A percentile compares a stretch with the other conserved stretches of the same genome.
These are phyloP conservation scores for Rhimphoctona megacephalus DNA, from an alignment of 2,888 invertebrate genomes.

Conservation along the genomic window DNA sequence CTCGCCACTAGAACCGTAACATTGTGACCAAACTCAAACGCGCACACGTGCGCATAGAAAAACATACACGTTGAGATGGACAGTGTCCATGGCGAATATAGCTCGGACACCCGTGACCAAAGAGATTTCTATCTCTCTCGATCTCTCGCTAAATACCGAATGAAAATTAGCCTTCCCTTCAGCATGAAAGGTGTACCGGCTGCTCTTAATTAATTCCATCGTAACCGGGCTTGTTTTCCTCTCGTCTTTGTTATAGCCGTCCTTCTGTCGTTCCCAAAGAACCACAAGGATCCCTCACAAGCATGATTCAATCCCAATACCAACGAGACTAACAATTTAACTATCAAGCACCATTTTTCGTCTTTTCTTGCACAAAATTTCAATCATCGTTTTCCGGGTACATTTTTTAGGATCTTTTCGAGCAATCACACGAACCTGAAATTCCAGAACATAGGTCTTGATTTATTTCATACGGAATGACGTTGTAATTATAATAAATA, in stretches of 20 bases:
- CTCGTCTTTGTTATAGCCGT: constrained; percentile 16
- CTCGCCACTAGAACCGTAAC: constrained; percentile 67
- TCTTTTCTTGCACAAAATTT: not conserved
- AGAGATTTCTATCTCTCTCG: constrained; percentile 68
- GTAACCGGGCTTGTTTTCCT: constrained; percentile 65
- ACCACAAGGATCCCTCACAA: not conserved
- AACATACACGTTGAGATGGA: constrained; percentile 41
- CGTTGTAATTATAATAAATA: not conserved
- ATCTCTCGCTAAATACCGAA: constrained; percentile 70
- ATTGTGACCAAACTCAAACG: constrained; percentile 44
- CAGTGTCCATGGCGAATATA: constrained; percentile 72
- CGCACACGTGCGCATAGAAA: constrained; percentile 12
- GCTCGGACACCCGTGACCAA: constrained; percentile 78
- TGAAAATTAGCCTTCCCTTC: constrained; percentile 81
- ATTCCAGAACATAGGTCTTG: not conserved
- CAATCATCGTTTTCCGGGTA: not conserved
- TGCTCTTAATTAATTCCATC: constrained; percentile 82
- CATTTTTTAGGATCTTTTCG: not conserved
- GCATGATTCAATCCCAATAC: not conserved
- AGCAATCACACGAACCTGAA: not conserved
- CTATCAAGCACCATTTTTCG: not conserved
- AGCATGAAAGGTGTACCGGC: constrained; percentile 75
- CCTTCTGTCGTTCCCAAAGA: constrained; percentile 9
- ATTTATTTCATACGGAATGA: too few species aligned
- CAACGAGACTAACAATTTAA: not conserved